phyloP scores from a whole-genome alignment of 2,888 invertebrate genomes.

The Lottia gigantea region DNA sequence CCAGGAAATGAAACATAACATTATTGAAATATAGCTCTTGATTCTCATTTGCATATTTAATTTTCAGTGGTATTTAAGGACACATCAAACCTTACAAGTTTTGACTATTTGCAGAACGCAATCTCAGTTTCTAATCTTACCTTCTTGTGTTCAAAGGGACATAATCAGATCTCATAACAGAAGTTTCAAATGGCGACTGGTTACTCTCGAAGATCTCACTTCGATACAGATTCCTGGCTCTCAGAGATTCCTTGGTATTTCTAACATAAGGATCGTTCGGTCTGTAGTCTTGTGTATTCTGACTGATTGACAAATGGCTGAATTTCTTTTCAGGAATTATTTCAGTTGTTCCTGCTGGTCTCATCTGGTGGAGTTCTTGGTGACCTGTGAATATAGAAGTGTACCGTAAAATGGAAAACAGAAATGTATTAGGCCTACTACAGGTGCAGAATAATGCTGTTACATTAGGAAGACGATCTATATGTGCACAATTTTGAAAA shows the following conservation, averaged over 20 bases:
- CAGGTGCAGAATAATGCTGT: too few relatives aligned
- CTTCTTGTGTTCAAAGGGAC: conserved; percentile 37
- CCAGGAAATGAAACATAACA: too few relatives aligned
- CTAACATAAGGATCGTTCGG: conserved; percentile 46
- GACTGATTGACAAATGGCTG: conserved; percentile 44
- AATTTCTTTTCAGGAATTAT: conserved; percentile 38
- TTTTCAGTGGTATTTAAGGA: too few relatives aligned
- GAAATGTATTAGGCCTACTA: too few relatives aligned
- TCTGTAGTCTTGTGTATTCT: conserved; percentile 48
- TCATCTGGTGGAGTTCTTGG: conserved; percentile 34
- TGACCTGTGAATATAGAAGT: too few relatives aligned
- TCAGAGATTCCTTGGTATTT: conserved; percentile 41
- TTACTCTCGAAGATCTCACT: background rate
- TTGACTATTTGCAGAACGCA: too few relatives aligned
- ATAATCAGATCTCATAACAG: conserved; percentile 58
- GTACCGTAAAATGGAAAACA: too few relatives aligned
- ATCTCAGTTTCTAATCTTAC: conserved; percentile 26
- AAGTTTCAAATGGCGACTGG: conserved; percentile 33
- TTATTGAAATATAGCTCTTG: too few relatives aligned
- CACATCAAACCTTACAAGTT: too few relatives aligned
- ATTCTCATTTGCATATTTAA: too few relatives aligned
- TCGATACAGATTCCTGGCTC: conserved; percentile 36
- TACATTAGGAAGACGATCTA: too few relatives aligned
- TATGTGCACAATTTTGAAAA: too few relatives aligned
- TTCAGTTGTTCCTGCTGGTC: conserved; percentile 48